Base-by-base conservation (phyloP, 2,888 invertebrate genomes). In the Drosophila ezoana region DNA sequence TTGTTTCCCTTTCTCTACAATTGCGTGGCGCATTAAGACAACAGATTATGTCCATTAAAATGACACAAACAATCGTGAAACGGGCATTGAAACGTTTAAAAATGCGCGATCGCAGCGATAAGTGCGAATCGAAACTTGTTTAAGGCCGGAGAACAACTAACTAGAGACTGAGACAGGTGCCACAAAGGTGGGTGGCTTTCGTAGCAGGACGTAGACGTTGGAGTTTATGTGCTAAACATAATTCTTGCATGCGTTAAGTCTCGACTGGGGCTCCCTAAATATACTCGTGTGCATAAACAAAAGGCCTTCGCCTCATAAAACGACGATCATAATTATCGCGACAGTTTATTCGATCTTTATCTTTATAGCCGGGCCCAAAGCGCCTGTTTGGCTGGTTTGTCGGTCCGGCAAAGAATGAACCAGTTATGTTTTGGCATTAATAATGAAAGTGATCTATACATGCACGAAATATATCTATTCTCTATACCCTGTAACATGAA, bases 281-380 rank as follows among this genome's bases (percentile, higher is more conserved):
- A 52, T 64, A 70, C 64, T 37, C 59, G 52, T 51, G 48, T 71
- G 65, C 40, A 38, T 53, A 45, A 33, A 38, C 48, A 56, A 45
- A 48, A 10, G 2, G n/a, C n/a, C n/a, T n/a, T n/a, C n/a, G n/a
- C n/a, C n/a, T n/a, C 45, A 43, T 18, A 47, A 49, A 43, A 72
- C 32, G 38, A 57, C 44, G 58, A 58, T 52, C 57, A 35, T 68
- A 69, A 71, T 81, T 76, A 81, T 79, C 68, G 59, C 63, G 65
- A 79, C 82, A 76, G 85, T 73, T 84, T 84, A 76, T 84, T 67
- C 81, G 82, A 84, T 87, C 51, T 32, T 66, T 71, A 87, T 84
- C 83, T 84, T 76, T 76, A 81, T 76, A 40, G 67, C 40, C 65
- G 14, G 54, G 43, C 47, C 11, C 11, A 38, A 52, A 57, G 51